Evolutionary conservation across 2,797 vertebrate species (phyloP).

Genomic region (Lindbergichthys nudifrons): DNA sequence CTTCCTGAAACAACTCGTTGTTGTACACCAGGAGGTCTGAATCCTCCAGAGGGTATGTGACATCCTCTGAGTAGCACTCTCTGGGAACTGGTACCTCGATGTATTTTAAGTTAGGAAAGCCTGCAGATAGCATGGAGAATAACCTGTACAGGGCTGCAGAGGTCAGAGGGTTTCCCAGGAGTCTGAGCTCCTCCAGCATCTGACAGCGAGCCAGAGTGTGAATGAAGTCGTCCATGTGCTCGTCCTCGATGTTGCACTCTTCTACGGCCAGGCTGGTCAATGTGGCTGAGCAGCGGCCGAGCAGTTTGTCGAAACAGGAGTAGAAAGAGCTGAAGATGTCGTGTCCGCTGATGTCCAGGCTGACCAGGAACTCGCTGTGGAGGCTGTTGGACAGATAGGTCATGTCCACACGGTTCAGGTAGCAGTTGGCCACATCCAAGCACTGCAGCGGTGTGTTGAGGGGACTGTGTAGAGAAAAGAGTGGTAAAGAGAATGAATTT

Average conservation of each 20-base stretch:
- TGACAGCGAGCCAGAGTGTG: slow-evolving; percentile 84
- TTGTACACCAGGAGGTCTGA: slow-evolving; percentile 84
- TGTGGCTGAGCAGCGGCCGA: slow-evolving; percentile 85
- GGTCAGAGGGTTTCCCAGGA: slow-evolving; percentile 93
- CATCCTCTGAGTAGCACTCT: slow-evolving; percentile 90
- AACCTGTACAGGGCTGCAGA: slow-evolving; percentile 83
- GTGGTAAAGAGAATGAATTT: neutral
- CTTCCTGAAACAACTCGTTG: slow-evolving; percentile 84
- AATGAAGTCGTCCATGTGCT: slow-evolving; percentile 82
- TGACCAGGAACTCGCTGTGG: slow-evolving; percentile 88
- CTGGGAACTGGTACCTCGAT: slow-evolving; percentile 93
- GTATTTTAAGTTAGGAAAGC: slow-evolving; percentile 85
- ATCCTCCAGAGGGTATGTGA: slow-evolving; percentile 91
- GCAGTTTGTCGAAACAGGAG: slow-evolving; percentile 88
- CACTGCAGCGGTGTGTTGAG: slow-evolving; percentile 88
- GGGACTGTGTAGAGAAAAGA: slow-evolving; percentile 81
- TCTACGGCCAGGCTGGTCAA: slow-evolving; percentile 88
- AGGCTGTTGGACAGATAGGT: slow-evolving; percentile 91
- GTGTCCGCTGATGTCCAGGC: slow-evolving; percentile 94
- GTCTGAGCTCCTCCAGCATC: slow-evolving; percentile 87
- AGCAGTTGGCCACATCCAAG: slow-evolving; percentile 92
- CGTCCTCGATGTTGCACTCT: slow-evolving; percentile 91
- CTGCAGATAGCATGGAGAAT: slow-evolving; percentile 82
- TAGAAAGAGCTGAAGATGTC: slow-evolving; percentile 84
- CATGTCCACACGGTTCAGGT: slow-evolving; percentile 90